Percentiles rank a stretch among this genome's conserved stretches.
These are phyloP conservation scores for Eulemur mongoz DNA, from an alignment of 2,797 vertebrate genomes.

Conservation along the genomic window DNA sequence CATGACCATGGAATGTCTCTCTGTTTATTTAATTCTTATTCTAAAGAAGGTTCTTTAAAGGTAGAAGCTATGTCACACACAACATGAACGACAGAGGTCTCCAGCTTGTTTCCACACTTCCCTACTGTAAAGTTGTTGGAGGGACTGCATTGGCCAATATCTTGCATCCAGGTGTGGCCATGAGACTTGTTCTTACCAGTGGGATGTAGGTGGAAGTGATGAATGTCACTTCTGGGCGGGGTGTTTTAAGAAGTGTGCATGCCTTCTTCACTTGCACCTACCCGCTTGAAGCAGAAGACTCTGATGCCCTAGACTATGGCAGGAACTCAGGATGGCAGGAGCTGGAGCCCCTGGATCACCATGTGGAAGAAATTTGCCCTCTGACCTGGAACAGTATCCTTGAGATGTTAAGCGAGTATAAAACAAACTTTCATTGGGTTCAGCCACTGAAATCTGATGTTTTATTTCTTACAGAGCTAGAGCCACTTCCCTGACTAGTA, in stretches of 20 bases:
- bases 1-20: not conserved
- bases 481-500: not conserved
- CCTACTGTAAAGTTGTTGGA: not conserved
- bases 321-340: not conserved
- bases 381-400: not conserved
- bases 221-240: not conserved
- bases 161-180: not conserved
- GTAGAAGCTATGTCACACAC: not conserved
- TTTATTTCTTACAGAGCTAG: not conserved
- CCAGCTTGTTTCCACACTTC: not conserved
- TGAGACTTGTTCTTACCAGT: not conserved
- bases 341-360: not conserved
- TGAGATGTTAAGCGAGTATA: not conserved
- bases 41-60: conserved; percentile 9
- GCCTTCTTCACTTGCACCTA: not conserved
- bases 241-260: not conserved
- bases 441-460: not conserved
- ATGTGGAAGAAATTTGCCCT: not conserved
- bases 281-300: not conserved
- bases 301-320: not conserved
- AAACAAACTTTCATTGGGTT: not conserved
- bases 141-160: not conserved
- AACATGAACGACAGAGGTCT: not conserved
- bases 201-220: not conserved
- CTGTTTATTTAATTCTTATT: not conserved